These are phyloP conservation scores for Xiphias gladius DNA, from an alignment of 2,113 vertebrate species.

Conservation along the genomic window DNA sequence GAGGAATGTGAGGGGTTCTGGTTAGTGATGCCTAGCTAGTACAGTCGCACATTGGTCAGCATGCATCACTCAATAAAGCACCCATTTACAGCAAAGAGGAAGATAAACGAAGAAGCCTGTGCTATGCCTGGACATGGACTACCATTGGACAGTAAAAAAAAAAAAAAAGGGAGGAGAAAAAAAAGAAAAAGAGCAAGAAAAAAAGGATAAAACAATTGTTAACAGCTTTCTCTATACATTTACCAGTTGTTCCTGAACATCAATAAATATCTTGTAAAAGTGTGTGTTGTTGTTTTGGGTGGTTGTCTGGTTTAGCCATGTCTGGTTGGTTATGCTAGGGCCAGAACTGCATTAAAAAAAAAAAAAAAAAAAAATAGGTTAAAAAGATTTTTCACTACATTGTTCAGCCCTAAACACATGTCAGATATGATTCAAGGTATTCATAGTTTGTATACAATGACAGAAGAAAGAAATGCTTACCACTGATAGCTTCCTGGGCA, in stretches of 20 bases:
- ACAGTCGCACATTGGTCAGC: constrained; percentile 71
- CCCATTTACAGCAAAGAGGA: constrained; percentile 73
- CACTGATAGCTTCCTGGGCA: constrained; percentile 92
- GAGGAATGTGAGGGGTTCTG: constrained; percentile 72
- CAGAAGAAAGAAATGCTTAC: constrained; percentile 71
- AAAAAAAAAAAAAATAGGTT: not conserved
- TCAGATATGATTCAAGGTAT: not conserved
- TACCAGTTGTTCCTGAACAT: constrained; percentile 84
- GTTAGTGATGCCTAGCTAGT: constrained; percentile 52
- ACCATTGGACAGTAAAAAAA: constrained; percentile 61
- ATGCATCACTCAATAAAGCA: constrained; percentile 75
- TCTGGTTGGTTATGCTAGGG: constrained; percentile 83
- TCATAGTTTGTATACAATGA: not conserved
- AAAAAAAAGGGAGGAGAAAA: constrained; percentile 5
- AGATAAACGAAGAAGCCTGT: constrained; percentile 52
- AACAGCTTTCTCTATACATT: constrained; percentile 79
- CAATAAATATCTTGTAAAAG: constrained; percentile 87
- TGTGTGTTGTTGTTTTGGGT: constrained; percentile 65
- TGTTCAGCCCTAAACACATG: not conserved
- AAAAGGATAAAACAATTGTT: constrained; percentile 64
- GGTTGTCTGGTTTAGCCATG: constrained; percentile 59
- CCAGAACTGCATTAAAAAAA: constrained; percentile 81
- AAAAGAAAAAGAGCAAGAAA: constrained; percentile 2
- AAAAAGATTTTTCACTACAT: not conserved
- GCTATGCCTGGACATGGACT: constrained; percentile 62